Percentiles rank a stretch among this genome's conserved stretches.
phyloP scores from a whole-genome alignment of 2,888 invertebrate species.

The Epirrita christyi region DNA sequence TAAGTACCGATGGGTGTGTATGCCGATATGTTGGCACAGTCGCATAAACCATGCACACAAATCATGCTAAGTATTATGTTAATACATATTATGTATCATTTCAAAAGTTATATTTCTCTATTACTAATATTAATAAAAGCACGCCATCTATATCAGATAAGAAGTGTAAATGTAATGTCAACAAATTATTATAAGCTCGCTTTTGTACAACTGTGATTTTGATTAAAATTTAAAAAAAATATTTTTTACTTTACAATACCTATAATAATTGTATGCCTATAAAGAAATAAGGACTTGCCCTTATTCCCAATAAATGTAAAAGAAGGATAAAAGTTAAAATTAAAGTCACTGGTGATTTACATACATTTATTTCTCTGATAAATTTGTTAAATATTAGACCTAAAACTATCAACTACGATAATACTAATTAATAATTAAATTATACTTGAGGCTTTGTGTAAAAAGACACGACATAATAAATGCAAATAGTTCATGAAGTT shows the following conservation, averaged over 20 bases:
- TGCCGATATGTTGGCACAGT: too few relatives aligned
- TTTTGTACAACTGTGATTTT: slow-evolving; percentile 38
- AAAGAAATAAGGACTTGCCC: too few relatives aligned
- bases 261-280: neutral
- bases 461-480: slow-evolving; percentile 22
- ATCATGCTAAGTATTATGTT: too few relatives aligned
- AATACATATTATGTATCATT: too few relatives aligned
- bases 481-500: slow-evolving; percentile 16
- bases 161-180: slow-evolving; percentile 19
- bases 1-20: neutral
- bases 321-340: neutral
- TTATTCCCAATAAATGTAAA: too few relatives aligned
- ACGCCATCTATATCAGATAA: neutral
- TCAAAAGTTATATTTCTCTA: too few relatives aligned
- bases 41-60: too few relatives aligned
- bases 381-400: slow-evolving; percentile 5
- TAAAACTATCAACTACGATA: slow-evolving; percentile 6
- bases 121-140: slow-evolving; percentile 1
- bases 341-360: neutral
- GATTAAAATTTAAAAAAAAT: slow-evolving; percentile 24
- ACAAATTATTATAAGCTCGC: slow-evolving; percentile 19
- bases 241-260: neutral
- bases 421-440: slow-evolving; percentile 2
- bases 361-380: slow-evolving; percentile 6
- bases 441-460: neutral